Conservation (phyloP, 2,888 invertebrate genomes). For the Caenorhabditis sp. region DNA sequence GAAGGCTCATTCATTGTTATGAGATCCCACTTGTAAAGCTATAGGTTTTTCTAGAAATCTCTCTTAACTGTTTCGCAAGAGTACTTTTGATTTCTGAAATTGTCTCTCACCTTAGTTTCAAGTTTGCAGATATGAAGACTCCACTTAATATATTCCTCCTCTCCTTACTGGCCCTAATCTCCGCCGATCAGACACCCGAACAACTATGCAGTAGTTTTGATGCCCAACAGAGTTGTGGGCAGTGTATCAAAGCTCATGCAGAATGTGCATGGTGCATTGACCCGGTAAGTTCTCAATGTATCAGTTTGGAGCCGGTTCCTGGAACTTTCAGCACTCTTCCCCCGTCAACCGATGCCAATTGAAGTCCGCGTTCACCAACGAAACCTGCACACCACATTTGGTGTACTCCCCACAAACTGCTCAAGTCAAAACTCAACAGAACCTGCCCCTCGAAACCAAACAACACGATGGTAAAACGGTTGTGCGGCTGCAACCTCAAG, state of each 20-base stretch:
- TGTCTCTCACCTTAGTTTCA: neutral
- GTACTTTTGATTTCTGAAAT: neutral
- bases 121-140: slow-evolving; percentile 12
- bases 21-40: neutral
- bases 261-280: slow-evolving; percentile 81
- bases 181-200: neutral
- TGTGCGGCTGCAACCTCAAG: slow-evolving; percentile 81
- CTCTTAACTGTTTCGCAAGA: too few relatives aligned
- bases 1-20: neutral
- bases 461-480: slow-evolving; percentile 74
- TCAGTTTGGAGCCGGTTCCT: neutral
- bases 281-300: slow-evolving; percentile 64
- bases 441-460: slow-evolving; percentile 75
- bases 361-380: slow-evolving; percentile 70
- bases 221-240: slow-evolving; percentile 74
- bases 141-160: neutral
- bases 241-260: slow-evolving; percentile 77
- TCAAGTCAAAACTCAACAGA: slow-evolving; percentile 77
- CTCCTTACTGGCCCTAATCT: neutral
- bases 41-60: too few relatives aligned
- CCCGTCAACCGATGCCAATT: slow-evolving; percentile 72
- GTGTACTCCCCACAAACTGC: slow-evolving; percentile 77
- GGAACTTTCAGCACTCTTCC: slow-evolving; percentile 69
- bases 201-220: slow-evolving; percentile 50
- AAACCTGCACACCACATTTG: slow-evolving; percentile 73